phyloP scores from a whole-genome alignment of 2,888 invertebrate genomes.

The Orchesella flavescens region DNA sequence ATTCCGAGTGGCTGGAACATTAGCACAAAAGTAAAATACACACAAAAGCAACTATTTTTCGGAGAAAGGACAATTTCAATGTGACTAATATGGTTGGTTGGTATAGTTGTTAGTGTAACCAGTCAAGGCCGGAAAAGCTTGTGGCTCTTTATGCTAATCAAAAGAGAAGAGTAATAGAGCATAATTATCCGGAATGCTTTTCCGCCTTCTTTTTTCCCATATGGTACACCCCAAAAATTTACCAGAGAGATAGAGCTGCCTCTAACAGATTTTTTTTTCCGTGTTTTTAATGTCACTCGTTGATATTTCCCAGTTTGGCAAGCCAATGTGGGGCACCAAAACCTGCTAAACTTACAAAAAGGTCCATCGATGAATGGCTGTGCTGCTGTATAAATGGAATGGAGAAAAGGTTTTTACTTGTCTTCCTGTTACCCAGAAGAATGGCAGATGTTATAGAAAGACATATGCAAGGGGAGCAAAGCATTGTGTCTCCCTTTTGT shows the following conservation, averaged over 20 bases:
- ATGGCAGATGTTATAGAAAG: not conserved
- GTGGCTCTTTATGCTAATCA: constrained; percentile 51
- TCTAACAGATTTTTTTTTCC: not conserved
- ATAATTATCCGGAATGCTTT: constrained; percentile 55
- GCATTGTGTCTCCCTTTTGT: not conserved
- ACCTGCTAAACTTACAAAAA: not conserved
- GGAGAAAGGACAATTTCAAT: no score
- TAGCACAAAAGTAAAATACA: no score
- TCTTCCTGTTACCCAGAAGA: constrained; percentile 20
- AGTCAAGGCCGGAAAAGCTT: constrained; percentile 33
- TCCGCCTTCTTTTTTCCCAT: constrained; percentile 39
- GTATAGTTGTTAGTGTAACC: not conserved
- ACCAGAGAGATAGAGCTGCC: not conserved
- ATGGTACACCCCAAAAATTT: not conserved
- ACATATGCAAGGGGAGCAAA: not conserved
- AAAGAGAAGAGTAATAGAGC: constrained; percentile 53
- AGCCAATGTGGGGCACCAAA: no score
- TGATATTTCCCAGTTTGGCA: constrained; percentile 54
- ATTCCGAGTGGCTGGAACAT: no score
- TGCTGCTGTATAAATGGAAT: not conserved
- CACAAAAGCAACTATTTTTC: no score
- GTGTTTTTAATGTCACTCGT: constrained; percentile 48
- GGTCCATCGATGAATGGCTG: not conserved
- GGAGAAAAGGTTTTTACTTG: constrained; percentile 14
- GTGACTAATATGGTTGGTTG: no score